Base-by-base conservation (phyloP, 1,140 invertebrate genomes). In the Hormaphis cornu region DNA sequence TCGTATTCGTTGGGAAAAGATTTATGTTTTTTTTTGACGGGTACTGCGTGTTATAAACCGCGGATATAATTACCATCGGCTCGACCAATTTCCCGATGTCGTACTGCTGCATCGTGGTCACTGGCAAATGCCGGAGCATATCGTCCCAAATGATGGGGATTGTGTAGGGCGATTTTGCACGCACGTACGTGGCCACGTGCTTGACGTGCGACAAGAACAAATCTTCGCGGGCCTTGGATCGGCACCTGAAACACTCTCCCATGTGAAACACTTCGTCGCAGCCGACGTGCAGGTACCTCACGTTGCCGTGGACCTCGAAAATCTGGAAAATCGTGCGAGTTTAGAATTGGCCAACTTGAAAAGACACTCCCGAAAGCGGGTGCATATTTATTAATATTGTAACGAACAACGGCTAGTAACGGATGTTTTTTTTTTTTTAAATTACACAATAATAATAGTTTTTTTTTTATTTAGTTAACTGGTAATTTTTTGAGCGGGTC, bases 101-200 rank as follows among this genome's bases (percentile, higher is more conserved):
- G 74, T 83, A 85, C 54, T 83, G 84, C 77, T 84, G 79, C 77
- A 89, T 82, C 74, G 82, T 79, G 66, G 82, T 80, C 72, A 83
- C 78, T n/a, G 84, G 83, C 73, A 93, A 85, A 40, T 86, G 82
- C 26, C 91, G 80, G 37, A 97, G 76, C 91, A 97, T 96, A 77
- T 98, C 95, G 75, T 97, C 93, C 95, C 95, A 97, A 73, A 97
- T 89, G 9, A 98, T 85, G 10, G 90, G 83, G 35, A 82, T 85
- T 20, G 91, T 79, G 3, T 81, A 79, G 0, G 86, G 83, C 78
- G 84, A 86, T 4, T 82, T 81, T 18, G 82, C 79, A 59, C 83
- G 83, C 16, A 91, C 81, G 69, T 84, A 83, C 53, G 82, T 80
- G 1, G 83, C 83, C 22, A 89, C 80, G 22, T 71, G 80, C n/a